Percentiles rank a stretch among this genome's conserved stretches.
Evolutionary conservation across 2,888 invertebrate genomes (phyloP).

Genomic region (Bellardia pandia): DNA sequence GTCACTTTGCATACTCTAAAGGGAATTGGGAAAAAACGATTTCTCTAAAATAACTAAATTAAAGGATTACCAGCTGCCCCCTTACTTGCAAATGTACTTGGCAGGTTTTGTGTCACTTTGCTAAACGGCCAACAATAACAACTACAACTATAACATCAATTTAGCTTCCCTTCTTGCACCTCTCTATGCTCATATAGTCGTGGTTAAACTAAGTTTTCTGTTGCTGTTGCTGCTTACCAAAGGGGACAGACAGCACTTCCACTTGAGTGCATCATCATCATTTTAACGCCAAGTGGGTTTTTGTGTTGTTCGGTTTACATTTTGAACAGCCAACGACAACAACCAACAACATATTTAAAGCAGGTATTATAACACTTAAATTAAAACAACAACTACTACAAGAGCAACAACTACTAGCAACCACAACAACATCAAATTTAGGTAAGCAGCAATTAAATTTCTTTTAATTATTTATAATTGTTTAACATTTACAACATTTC

Average conservation of each 20-base stretch:
- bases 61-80: slow-evolving; percentile 69
- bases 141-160: slow-evolving; percentile 22
- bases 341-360: slow-evolving; percentile 32
- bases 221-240: not conserved
- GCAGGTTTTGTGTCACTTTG: slow-evolving; percentile 45
- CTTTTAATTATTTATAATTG: slow-evolving; percentile 31
- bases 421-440: slow-evolving; percentile 41
- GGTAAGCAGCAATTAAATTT: slow-evolving; percentile 66
- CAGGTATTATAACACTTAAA: slow-evolving; percentile 52
- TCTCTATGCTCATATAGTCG: not conserved
- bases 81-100: slow-evolving; percentile 22
- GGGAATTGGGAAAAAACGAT: slow-evolving; percentile 44
- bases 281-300: slow-evolving; percentile 65
- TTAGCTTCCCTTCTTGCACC: not conserved
- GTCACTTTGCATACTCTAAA: not conserved
- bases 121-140: slow-evolving; percentile 38
- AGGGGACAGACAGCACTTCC: slow-evolving; percentile 52
- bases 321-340: not conserved
- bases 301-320: slow-evolving; percentile 35
- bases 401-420: not conserved
- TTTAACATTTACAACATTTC: slow-evolving; percentile 24
- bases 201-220: not conserved
- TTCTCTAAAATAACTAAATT: slow-evolving; percentile 57
- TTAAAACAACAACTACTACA: slow-evolving; percentile 13
- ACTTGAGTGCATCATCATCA: slow-evolving; percentile 59